A percentile compares a stretch with the other conserved stretches of the same genome.
These are phyloP conservation scores for Crocuta crocuta DNA, from an alignment of 2,113 vertebrate genomes.

Conservation along the genomic window DNA sequence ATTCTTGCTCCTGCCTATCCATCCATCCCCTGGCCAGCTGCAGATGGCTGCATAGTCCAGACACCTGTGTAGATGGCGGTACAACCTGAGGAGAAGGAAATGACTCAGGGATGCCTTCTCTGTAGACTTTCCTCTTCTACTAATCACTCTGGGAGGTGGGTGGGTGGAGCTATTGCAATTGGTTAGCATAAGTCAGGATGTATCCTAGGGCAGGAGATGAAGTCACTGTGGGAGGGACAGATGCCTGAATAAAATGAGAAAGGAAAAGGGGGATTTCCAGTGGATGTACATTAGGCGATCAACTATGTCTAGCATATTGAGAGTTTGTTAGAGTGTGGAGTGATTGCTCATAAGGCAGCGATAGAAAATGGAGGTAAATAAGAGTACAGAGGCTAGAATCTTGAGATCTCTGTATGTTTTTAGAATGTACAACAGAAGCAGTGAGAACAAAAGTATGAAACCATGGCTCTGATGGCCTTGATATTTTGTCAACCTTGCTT, in stretches of 20 bases:
- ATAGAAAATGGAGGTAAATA: neutral
- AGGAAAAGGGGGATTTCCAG: neutral
- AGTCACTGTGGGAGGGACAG: rapidly evolving
- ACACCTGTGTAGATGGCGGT: neutral
- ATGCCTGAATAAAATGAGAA: neutral
- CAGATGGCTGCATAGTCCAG: neutral
- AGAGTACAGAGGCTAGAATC: neutral
- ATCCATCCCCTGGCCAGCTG: neutral
- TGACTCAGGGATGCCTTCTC: neutral
- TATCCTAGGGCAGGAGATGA: neutral
- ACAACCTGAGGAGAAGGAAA: neutral
- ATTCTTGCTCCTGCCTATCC: neutral
- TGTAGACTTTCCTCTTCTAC: neutral
- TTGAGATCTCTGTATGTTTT: neutral
- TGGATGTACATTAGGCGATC: neutral
- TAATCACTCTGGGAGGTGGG: neutral
- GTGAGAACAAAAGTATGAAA: neutral
- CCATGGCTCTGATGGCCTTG: neutral
- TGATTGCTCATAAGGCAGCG: neutral
- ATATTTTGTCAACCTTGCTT: neutral
- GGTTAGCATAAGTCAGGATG: neutral
- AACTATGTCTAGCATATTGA: neutral
- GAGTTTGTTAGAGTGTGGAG: neutral
- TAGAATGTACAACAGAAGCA: neutral
- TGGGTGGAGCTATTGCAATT: rapidly evolving